phyloP scores from a whole-genome alignment of 2,113 vertebrate species.

The Pampusana beccarii region DNA sequence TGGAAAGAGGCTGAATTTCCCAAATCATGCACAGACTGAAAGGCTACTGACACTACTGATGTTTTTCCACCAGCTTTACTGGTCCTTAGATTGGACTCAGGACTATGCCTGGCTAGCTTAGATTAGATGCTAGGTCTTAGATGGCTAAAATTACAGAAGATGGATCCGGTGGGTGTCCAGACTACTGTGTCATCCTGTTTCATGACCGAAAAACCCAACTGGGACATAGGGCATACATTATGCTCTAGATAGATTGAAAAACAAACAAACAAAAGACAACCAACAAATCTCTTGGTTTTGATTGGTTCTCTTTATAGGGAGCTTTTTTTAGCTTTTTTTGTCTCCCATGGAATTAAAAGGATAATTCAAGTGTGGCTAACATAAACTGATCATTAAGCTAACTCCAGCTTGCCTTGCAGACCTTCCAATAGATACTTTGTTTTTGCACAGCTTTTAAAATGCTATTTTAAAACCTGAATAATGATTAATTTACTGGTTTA shows the following conservation, averaged over 20 bases:
- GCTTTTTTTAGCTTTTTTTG: background rate
- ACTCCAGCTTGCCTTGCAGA: background rate
- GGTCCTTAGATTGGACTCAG: background rate
- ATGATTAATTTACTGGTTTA: background rate
- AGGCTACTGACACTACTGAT: background rate
- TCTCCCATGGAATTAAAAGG: background rate
- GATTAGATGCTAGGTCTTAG: background rate
- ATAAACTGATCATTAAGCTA: background rate
- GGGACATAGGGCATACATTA: background rate
- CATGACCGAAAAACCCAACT: background rate
- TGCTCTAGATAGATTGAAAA: background rate
- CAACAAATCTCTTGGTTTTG: background rate
- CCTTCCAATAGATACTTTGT: background rate
- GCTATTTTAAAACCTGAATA: background rate
- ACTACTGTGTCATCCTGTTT: background rate
- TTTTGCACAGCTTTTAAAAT: background rate
- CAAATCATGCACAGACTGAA: fast-evolving
- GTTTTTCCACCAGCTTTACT: background rate
- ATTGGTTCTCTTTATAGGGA: background rate
- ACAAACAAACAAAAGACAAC: background rate
- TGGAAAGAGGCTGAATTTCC: constrained; percentile 14
- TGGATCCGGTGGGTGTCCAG: background rate
- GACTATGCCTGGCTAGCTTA: background rate
- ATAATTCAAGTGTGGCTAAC: background rate
- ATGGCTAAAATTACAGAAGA: background rate